Percentiles rank a stretch among this genome's conserved stretches.
These are phyloP conservation scores for Drosophila subsilvestris DNA, from an alignment of 2,888 invertebrate genomes.

Conservation along the genomic window DNA sequence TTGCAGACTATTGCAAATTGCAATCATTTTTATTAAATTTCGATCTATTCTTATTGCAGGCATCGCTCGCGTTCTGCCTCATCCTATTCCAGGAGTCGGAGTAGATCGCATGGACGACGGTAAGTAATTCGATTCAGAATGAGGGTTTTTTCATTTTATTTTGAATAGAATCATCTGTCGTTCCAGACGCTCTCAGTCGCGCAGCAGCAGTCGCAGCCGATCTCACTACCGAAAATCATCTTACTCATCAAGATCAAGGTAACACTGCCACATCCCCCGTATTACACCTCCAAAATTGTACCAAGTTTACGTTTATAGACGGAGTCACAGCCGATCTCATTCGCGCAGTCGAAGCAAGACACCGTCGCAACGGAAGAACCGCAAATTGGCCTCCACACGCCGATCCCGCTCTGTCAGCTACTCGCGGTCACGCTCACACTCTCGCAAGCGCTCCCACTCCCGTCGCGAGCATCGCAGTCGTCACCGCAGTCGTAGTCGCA, in stretches of 20 bases:
- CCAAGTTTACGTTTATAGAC: slow-evolving; percentile 46
- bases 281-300: slow-evolving; percentile 41
- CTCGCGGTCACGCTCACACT: slow-evolving; percentile 69
- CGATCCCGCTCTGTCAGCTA: slow-evolving; percentile 81
- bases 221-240: slow-evolving; percentile 76
- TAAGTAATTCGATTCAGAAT: slow-evolving; percentile 38
- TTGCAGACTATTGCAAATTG: not conserved
- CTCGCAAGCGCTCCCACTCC: slow-evolving; percentile 62
- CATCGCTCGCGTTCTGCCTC: slow-evolving; percentile 73
- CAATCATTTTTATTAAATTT: not conserved
- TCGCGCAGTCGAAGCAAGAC: slow-evolving; percentile 79
- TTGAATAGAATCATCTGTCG: slow-evolving; percentile 59
- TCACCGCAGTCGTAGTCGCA: slow-evolving; percentile 46
- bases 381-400: slow-evolving; percentile 81
- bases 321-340: slow-evolving; percentile 78
- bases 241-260: slow-evolving; percentile 77
- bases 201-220: slow-evolving; percentile 67
- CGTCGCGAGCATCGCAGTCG: slow-evolving; percentile 61
- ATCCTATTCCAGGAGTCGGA: slow-evolving; percentile 67
- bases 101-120: slow-evolving; percentile 77
- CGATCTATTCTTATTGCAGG: slow-evolving; percentile 22
- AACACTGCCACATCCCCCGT: not conserved
- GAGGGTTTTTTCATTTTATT: not conserved
- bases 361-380: slow-evolving; percentile 68
- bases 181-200: slow-evolving; percentile 68